Base-by-base conservation (phyloP, 2,888 invertebrate species). In the Galeopsomyia nigrocyanea region DNA sequence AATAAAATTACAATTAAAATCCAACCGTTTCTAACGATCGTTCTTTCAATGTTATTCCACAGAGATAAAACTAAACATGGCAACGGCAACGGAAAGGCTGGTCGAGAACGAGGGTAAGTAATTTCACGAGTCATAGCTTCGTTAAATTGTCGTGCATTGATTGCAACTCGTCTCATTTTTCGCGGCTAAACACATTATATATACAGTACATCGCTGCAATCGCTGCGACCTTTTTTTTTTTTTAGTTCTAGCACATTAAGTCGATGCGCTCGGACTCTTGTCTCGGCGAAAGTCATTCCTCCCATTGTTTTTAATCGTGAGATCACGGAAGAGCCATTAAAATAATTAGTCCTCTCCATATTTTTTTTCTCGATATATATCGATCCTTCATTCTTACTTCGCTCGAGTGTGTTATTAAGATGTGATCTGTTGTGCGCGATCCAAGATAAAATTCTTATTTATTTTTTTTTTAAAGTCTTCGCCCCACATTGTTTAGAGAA, bases 51-150 rank as follows among this genome's bases (percentile, higher is more conserved):
- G 49, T 58, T 71, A 46, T 50, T 67, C 5, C 50, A 22, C 58
- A 74, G 66, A 70, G 6, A 64, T 14, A 67, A 21, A 68, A 68
- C 6, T 26, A 46, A 70, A 21, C 39, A 75, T 75, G 75, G 75
- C 75, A 39, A 73, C 75, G 47, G 73, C 31, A 63, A 67, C 73
- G 49, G 69, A 69, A 65, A 66, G 55, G 47, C 50, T 58, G 58
- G 26, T 67, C 57, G 70, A 66, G 53, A 75, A 66, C 39, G 75
- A 72, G 58, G 60, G 75, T 75, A 65, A 75, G 75, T 75, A 71
- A 74, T 74, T 74, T 74, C 71, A 74, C 68, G 68, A 71, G 56
- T 68, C 71, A 74, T 71, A 71, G 73, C 66, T 64, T 70, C 69
- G 66, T 66, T 66, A 66, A 69, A 73, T 69, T 62, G 61, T 69